A percentile compares a stretch with the other conserved stretches of the same genome.
Conservation (phyloP, 2,888 invertebrate species). For the Erannis defoliaria region DNA sequence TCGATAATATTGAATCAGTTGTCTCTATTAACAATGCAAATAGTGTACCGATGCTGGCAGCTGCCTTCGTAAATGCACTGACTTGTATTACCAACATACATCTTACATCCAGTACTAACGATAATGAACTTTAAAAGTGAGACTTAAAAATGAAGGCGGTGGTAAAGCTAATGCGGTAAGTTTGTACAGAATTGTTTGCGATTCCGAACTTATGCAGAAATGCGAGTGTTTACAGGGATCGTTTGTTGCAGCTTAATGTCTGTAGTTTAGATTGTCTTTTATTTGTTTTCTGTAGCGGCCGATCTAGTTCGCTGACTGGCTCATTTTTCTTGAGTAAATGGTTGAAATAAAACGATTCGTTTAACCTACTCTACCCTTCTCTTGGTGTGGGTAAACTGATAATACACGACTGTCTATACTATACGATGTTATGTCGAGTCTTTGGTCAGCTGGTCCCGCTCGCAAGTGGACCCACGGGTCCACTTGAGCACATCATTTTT, state of each 20-base stretch:
- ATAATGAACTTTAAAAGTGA: conserved; percentile 42
- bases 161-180: conserved; percentile 51
- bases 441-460: too few species aligned
- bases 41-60: conserved; percentile 68
- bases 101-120: neutral
- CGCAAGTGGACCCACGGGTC: too few species aligned
- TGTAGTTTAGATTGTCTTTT: conserved; percentile 71
- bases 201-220: conserved; percentile 78
- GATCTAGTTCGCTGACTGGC: conserved; percentile 1
- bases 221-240: conserved; percentile 75
- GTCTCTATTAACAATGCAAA: conserved; percentile 81
- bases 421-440: too few species aligned
- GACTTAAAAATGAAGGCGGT: conserved; percentile 25
- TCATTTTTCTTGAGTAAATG: neutral
- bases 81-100: conserved; percentile 52
- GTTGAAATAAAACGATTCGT: neutral
- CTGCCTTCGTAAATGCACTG: conserved; percentile 73
- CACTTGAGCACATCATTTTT: too few species aligned
- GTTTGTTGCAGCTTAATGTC: conserved; percentile 77
- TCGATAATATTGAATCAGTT: conserved; percentile 79
- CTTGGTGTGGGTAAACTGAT: too few species aligned
- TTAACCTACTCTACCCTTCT: too few species aligned
- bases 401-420: too few species aligned
- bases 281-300: conserved; percentile 26
- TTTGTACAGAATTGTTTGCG: conserved; percentile 73